Percentiles rank a stretch among this genome's conserved stretches.
These are phyloP conservation scores for Lutraria lutraria DNA, from an alignment of 2,888 invertebrate species.

Conservation along the genomic window DNA sequence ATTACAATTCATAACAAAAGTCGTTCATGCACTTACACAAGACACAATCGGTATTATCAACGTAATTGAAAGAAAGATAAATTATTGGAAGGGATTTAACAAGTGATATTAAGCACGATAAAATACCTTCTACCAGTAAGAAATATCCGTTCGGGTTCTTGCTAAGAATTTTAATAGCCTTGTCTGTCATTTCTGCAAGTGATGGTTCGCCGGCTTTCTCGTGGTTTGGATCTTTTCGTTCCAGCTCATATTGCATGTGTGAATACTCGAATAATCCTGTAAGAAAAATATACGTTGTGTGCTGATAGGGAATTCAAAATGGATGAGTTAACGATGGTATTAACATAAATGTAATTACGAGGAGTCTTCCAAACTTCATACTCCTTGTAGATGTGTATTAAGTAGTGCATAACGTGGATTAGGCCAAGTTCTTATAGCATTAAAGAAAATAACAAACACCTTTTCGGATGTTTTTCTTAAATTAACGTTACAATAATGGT, in stretches of 20 bases:
- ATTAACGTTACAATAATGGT: background rate
- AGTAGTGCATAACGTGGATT: no score
- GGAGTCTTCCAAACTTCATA: no score
- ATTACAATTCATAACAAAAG: background rate
- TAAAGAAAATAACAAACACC: background rate
- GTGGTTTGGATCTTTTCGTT: conserved; percentile 83
- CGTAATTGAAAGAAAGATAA: background rate
- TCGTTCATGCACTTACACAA: background rate
- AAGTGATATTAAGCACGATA: background rate
- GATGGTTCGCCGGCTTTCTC: conserved; percentile 89
- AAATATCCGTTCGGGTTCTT: conserved; percentile 91
- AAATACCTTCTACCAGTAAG: conserved; percentile 90
- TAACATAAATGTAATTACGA: no score
- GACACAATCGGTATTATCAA: background rate
- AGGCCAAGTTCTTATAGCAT: background rate
- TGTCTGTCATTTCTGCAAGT: conserved; percentile 93
- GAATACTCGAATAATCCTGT: conserved; percentile 86
- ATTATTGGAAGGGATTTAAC: background rate
- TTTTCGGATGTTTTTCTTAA: no score
- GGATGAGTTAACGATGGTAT: no score
- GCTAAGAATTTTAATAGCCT: conserved; percentile 91
- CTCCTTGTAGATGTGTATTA: no score
- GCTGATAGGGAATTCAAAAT: no score
- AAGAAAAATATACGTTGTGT: background rate
- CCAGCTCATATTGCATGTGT: conserved; percentile 92